Evolutionary conservation across 2,888 invertebrate species (phyloP).

Genomic region (Scotopteryx bipunctaria): DNA sequence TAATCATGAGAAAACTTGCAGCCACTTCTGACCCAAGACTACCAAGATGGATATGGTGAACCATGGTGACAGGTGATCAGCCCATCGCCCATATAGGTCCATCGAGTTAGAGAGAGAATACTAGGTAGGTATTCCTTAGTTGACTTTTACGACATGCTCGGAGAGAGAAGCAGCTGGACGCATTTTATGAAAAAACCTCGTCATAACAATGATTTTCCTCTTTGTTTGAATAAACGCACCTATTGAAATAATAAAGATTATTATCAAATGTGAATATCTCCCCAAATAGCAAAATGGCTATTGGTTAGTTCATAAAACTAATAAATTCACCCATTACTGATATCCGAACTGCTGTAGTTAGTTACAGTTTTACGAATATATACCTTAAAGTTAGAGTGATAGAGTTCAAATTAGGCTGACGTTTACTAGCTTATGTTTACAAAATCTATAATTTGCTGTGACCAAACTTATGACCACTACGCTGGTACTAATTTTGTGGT

Average conservation of each 20-base stretch:
- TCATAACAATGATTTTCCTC: too few relatives aligned
- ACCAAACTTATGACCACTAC: background rate
- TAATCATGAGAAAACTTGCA: too few relatives aligned
- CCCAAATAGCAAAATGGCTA: conserved; percentile 3
- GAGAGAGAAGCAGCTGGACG: too few relatives aligned
- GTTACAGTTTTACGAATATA: conserved; percentile 1
- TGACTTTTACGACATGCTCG: too few relatives aligned
- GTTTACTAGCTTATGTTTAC: background rate
- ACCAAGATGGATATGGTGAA: too few relatives aligned
- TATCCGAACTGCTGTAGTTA: background rate
- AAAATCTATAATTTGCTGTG: conserved; percentile 4
- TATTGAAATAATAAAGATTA: background rate
- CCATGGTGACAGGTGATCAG: too few relatives aligned
- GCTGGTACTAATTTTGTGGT: conserved; percentile 6
- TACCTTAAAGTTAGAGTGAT: background rate
- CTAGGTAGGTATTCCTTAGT: too few relatives aligned
- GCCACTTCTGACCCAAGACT: too few relatives aligned
- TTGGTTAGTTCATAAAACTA: conserved; percentile 18
- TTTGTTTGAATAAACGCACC: too few relatives aligned
- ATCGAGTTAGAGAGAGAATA: too few relatives aligned
- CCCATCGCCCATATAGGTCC: too few relatives aligned
- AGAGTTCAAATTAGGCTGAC: conserved; percentile 4
- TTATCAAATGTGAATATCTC: background rate
- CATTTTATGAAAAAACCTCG: too few relatives aligned
- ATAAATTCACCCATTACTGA: conserved; percentile 20